Evolutionary conservation across 2,113 vertebrate genomes (phyloP).

Genomic region (Telmatochromis bifrenatus): DNA sequence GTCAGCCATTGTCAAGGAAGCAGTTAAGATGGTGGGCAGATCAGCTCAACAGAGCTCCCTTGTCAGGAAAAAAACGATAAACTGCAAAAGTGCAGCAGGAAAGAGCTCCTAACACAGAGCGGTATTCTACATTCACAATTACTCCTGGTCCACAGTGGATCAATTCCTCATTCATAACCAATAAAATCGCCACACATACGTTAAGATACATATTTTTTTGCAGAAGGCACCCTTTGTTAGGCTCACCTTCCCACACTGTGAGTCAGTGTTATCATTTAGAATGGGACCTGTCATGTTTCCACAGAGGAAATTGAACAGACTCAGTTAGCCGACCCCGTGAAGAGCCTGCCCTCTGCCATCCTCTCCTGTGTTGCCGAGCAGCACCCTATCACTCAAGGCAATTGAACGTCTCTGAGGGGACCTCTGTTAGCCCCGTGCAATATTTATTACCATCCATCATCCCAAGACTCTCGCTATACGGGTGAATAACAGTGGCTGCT

Average conservation of each 20-base stretch:
- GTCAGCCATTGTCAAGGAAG: constrained; percentile 61
- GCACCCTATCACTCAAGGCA: constrained; percentile 65
- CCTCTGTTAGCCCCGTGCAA: constrained; percentile 65
- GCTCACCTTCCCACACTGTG: neutral
- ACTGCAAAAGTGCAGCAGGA: constrained; percentile 36
- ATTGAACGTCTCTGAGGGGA: constrained; percentile 61
- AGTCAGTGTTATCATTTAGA: constrained; percentile 3
- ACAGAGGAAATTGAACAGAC: constrained; percentile 53
- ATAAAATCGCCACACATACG: neutral
- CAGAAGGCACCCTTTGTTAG: neutral
- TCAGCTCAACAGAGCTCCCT: constrained; percentile 49
- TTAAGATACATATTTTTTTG: neutral
- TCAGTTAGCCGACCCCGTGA: constrained; percentile 27
- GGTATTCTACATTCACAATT: neutral
- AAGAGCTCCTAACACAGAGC: constrained; percentile 10
- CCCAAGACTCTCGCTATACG: constrained; percentile 27
- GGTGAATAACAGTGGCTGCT: constrained; percentile 55
- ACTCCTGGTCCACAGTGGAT: neutral
- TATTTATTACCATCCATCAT: constrained; percentile 69
- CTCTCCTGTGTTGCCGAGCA: constrained; percentile 48
- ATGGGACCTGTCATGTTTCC: neutral
- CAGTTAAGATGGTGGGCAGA: constrained; percentile 65
- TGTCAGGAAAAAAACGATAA: constrained; percentile 43
- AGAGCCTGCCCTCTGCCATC: constrained; percentile 51
- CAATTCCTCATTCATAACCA: neutral